phyloP scores from a whole-genome alignment of 2,113 vertebrate species.

The Sphaerodactylus townsendi region DNA sequence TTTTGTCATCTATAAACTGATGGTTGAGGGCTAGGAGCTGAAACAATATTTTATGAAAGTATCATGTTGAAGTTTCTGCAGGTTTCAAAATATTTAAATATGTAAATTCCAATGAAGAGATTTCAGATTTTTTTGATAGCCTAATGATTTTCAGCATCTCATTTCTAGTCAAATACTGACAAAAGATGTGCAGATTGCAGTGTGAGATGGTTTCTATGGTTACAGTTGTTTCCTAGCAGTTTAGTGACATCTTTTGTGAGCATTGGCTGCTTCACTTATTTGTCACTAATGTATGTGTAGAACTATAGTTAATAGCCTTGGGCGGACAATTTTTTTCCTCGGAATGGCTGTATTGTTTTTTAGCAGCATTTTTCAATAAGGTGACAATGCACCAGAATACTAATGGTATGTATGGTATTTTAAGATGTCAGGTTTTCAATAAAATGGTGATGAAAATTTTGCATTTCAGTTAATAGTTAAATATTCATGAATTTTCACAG shows the following conservation, averaged over 20 bases:
- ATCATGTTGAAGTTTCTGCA: conserved; percentile 86
- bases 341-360: conserved; percentile 85
- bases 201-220: conserved; percentile 87
- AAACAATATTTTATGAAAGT: conserved; percentile 87
- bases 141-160: conserved; percentile 88
- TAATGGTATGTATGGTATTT: conserved; percentile 87
- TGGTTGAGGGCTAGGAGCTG: conserved; percentile 81
- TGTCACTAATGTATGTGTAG: conserved; percentile 88
- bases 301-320: conserved; percentile 86
- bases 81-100: conserved; percentile 89
- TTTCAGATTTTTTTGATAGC: conserved; percentile 84
- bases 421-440: conserved; percentile 87
- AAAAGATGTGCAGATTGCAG: conserved; percentile 87
- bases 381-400: conserved; percentile 85
- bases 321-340: conserved; percentile 81
- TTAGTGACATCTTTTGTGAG: conserved; percentile 87
- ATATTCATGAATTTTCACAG: conserved; percentile 86
- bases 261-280: conserved; percentile 87
- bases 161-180: conserved; percentile 86
- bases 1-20: conserved; percentile 80
- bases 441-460: conserved; percentile 86
- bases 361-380: conserved; percentile 85
- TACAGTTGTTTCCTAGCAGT: conserved; percentile 88
- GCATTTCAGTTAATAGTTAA: conserved; percentile 86
- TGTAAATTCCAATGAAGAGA: conserved; percentile 84